Evolutionary conservation across 2,113 vertebrate species (phyloP).

Genomic region (Trematocara variabile): DNA sequence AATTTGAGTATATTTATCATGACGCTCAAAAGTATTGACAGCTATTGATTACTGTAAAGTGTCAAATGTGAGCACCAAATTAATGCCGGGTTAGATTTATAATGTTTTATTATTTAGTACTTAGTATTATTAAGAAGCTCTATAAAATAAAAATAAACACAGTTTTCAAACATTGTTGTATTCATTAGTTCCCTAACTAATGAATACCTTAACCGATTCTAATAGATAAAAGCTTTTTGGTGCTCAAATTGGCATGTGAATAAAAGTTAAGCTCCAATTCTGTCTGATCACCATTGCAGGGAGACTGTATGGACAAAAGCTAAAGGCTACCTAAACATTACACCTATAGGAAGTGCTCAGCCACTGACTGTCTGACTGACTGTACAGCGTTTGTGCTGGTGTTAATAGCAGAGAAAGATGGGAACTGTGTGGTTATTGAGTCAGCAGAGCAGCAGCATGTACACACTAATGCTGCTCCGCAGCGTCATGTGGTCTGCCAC

Average conservation of each 20-base stretch:
- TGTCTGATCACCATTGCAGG: neutral
- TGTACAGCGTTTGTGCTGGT: neutral
- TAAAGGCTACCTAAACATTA: neutral
- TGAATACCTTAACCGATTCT: neutral
- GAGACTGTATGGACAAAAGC: neutral
- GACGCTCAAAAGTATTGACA: neutral
- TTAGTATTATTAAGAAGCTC: neutral
- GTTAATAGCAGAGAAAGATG: neutral
- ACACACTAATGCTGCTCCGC: accelerated
- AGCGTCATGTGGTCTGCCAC: neutral
- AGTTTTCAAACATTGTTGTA: neutral
- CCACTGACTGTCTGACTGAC: neutral
- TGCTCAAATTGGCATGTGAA: neutral
- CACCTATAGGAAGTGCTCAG: neutral
- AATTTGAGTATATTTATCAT: neutral
- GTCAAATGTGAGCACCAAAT: neutral
- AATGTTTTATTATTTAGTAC: neutral
- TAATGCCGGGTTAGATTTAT: accelerated
- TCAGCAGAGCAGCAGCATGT: neutral
- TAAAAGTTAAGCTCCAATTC: neutral
- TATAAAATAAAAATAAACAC: neutral
- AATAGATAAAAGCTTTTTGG: neutral
- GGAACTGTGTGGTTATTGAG: neutral
- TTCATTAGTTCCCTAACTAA: neutral
- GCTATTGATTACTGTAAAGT: neutral